A percentile compares a stretch with the other conserved stretches of the same genome.
Evolutionary conservation across 2,888 invertebrate genomes (phyloP).

Genomic region (Crematogaster levior): DNA sequence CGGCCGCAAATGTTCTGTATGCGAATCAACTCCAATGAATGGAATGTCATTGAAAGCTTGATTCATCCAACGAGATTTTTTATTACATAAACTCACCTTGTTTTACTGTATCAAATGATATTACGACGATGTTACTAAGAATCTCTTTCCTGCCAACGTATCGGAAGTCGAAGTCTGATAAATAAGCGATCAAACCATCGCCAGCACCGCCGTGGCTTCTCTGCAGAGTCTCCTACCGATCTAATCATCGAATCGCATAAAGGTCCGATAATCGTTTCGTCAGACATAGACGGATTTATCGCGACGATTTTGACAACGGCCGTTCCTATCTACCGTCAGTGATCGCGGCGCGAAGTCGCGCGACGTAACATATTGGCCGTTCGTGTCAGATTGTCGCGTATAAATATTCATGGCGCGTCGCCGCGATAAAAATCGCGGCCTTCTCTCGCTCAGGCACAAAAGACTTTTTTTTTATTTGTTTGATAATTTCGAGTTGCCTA

Average conservation of each 20-base stretch:
- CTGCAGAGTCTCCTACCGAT: slow-evolving; percentile 40
- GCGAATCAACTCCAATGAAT: background rate
- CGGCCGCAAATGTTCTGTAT: background rate
- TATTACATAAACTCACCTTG: background rate
- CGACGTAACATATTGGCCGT: slow-evolving; percentile 65
- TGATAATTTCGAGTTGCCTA: slow-evolving; percentile 67
- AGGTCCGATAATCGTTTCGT: slow-evolving; percentile 66
- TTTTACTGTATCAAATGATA: background rate
- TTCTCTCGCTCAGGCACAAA: slow-evolving; percentile 4
- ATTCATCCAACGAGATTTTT: background rate
- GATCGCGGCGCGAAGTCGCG: slow-evolving; percentile 62
- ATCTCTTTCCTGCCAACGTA: background rate
- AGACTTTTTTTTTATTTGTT: slow-evolving; percentile 53
- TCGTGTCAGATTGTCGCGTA: slow-evolving; percentile 60
- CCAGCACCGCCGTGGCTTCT: slow-evolving; percentile 11
- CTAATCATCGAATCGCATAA: slow-evolving; percentile 55
- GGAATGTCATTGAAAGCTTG: slow-evolving; percentile 11
- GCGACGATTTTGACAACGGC: slow-evolving; percentile 66
- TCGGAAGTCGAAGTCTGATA: slow-evolving; percentile 2
- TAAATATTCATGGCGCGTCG: slow-evolving; percentile 82
- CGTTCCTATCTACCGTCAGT: slow-evolving; percentile 43
- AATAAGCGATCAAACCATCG: slow-evolving; percentile 39
- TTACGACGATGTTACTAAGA: slow-evolving; percentile 8
- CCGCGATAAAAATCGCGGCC: slow-evolving; percentile 70
- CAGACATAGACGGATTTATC: slow-evolving; percentile 72